Conservation (phyloP, 2,888 invertebrate genomes). For the Pristionchus exspectatus region DNA sequence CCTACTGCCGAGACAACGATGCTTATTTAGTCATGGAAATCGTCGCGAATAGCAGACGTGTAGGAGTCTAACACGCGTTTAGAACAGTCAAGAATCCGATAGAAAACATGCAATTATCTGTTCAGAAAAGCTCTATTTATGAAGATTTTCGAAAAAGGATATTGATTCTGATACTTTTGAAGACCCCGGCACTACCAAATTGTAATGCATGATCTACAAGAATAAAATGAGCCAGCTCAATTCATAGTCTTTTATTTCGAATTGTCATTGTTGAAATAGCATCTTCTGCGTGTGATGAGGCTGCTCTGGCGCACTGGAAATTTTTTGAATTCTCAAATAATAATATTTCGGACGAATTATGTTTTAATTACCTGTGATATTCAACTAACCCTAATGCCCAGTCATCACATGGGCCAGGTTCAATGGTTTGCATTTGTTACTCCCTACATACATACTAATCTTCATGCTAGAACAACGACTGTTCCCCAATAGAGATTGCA, state of each 20-base stretch:
- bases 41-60: no score
- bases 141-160: no score
- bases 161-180: background rate
- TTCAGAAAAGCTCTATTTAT: no score
- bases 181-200: background rate
- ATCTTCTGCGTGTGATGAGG: background rate
- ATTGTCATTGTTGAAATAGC: background rate
- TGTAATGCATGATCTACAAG: background rate
- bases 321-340: background rate
- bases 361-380: background rate
- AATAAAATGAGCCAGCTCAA: background rate
- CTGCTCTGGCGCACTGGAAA: background rate
- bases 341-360: background rate
- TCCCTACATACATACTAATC: no score
- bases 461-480: no score
- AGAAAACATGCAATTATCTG: background rate
- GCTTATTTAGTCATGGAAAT: background rate
- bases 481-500: no score
- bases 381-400: no score
- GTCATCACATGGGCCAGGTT: no score
- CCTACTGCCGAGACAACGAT: background rate
- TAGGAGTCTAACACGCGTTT: no score
- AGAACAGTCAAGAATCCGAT: no score
- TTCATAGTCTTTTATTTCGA: slow-evolving; percentile 20
- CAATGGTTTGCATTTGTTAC: no score